phyloP scores from a whole-genome alignment of 2,797 vertebrate genomes.

The Scolopax bukidnonensis region DNA sequence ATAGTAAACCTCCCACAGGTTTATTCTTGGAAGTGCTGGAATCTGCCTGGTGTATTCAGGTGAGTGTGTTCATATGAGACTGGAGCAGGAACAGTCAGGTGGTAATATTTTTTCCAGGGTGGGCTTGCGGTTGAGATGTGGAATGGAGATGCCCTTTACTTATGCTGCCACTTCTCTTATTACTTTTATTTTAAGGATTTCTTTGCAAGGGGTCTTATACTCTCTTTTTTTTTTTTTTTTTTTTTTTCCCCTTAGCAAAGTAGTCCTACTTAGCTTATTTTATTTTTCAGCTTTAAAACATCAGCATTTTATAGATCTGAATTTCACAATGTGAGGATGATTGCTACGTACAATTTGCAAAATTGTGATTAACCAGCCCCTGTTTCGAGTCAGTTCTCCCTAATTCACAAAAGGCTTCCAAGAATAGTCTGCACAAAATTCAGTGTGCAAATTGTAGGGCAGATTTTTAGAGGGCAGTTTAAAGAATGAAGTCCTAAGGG shows the following conservation, averaged over 20 bases:
- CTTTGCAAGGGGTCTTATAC: slow-evolving; percentile 66
- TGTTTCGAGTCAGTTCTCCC: slow-evolving; percentile 79
- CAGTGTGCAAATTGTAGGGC: slow-evolving; percentile 83
- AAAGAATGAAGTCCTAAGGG: slow-evolving; percentile 83
- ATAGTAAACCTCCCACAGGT: not conserved
- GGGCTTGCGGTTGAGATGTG: not conserved
- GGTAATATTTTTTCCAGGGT: not conserved
- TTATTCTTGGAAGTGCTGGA: not conserved
- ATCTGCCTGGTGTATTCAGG: slow-evolving; percentile 11
- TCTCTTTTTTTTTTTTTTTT: slow-evolving; percentile 19
- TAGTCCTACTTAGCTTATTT: slow-evolving; percentile 79
- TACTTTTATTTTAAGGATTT: slow-evolving; percentile 67
- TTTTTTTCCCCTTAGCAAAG: slow-evolving; percentile 46
- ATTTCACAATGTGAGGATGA: slow-evolving; percentile 84
- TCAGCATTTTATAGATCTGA: slow-evolving; percentile 81
- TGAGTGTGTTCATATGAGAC: not conserved
- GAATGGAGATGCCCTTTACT: slow-evolving; percentile 14
- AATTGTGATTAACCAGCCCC: slow-evolving; percentile 84
- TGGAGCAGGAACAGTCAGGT: not conserved
- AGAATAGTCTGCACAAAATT: slow-evolving; percentile 83
- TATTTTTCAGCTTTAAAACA: slow-evolving; percentile 83
- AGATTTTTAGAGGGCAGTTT: slow-evolving; percentile 84
- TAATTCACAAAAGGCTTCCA: slow-evolving; percentile 83
- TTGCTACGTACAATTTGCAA: slow-evolving; percentile 84
- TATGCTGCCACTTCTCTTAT: not conserved